Percentiles rank a stretch among this genome's conserved stretches.
Evolutionary conservation across 2,113 vertebrate genomes (phyloP).

Genomic region (Azemiops feae): DNA sequence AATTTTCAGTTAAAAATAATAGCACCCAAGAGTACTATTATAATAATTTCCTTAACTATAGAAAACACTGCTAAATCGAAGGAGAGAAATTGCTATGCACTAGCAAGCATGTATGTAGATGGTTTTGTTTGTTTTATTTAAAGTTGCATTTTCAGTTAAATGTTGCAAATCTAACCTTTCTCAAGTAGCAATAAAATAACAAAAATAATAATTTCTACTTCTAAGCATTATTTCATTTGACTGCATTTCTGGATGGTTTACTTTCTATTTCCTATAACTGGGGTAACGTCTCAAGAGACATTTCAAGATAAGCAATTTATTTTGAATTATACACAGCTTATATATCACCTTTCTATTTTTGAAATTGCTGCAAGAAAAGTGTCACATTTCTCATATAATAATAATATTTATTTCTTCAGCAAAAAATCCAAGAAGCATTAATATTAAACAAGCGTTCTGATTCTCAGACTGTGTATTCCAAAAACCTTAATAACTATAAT

Average conservation of each 20-base stretch:
- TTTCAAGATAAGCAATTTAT: background rate
- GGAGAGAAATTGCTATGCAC: background rate
- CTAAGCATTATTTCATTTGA: background rate
- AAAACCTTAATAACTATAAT: background rate
- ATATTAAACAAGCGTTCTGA: background rate
- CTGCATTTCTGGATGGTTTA: background rate
- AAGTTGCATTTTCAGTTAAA: background rate
- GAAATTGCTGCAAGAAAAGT: background rate
- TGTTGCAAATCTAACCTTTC: background rate
- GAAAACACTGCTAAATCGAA: background rate
- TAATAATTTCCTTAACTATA: background rate
- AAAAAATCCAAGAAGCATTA: background rate
- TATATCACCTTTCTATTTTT: background rate
- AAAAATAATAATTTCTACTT: background rate
- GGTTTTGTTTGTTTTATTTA: background rate
- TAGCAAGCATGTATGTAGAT: background rate
- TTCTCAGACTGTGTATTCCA: background rate
- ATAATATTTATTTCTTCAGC: background rate
- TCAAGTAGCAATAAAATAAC: background rate
- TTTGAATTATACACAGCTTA: background rate
- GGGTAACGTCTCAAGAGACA: background rate
- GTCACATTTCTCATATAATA: background rate
- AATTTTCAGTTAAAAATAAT: slow-evolving; percentile 18
- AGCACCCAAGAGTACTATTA: background rate
- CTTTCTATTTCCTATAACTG: background rate